These are phyloP conservation scores for Anisognathus igniventris DNA, from an alignment of 2,797 vertebrate genomes.

Conservation along the genomic window DNA sequence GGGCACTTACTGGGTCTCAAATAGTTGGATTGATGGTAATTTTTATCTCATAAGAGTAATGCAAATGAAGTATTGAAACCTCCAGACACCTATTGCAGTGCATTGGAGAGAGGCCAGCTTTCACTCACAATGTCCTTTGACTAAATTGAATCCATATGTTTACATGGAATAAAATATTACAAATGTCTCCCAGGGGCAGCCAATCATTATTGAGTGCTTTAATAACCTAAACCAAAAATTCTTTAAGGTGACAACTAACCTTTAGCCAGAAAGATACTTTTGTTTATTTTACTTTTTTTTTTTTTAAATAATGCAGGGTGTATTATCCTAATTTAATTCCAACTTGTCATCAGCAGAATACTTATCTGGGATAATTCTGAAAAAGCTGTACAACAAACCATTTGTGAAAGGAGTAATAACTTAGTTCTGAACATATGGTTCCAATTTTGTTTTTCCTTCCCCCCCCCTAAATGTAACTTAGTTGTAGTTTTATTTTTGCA, in stretches of 20 bases:
- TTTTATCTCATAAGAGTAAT: slow-evolving; percentile 38
- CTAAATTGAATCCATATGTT: slow-evolving; percentile 76
- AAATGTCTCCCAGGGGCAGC: slow-evolving; percentile 55
- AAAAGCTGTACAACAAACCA: slow-evolving; percentile 21
- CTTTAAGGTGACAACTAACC: slow-evolving; percentile 1
- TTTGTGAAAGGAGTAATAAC: slow-evolving; percentile 33
- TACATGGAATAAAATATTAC: slow-evolving; percentile 70
- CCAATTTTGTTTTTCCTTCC: neutral
- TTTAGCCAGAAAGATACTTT: neutral
- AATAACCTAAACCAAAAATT: slow-evolving; percentile 37
- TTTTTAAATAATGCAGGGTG: neutral
- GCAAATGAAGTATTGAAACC: neutral
- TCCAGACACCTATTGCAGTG: slow-evolving; percentile 34
- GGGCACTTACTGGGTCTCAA: neutral
- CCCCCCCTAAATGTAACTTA: neutral
- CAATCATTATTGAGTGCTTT: slow-evolving; percentile 35
- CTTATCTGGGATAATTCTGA: slow-evolving; percentile 9
- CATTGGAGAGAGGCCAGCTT: slow-evolving; percentile 67
- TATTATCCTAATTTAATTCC: slow-evolving; percentile 30
- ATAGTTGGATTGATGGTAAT: slow-evolving; percentile 17
- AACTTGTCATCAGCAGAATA: neutral
- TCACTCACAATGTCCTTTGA: slow-evolving; percentile 63
- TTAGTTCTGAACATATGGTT: slow-evolving; percentile 12
- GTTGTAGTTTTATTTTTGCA: neutral
- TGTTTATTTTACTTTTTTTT: neutral